Evolutionary conservation across 2,113 vertebrate genomes (phyloP).

Genomic region (Rhinoptilus africanus): DNA sequence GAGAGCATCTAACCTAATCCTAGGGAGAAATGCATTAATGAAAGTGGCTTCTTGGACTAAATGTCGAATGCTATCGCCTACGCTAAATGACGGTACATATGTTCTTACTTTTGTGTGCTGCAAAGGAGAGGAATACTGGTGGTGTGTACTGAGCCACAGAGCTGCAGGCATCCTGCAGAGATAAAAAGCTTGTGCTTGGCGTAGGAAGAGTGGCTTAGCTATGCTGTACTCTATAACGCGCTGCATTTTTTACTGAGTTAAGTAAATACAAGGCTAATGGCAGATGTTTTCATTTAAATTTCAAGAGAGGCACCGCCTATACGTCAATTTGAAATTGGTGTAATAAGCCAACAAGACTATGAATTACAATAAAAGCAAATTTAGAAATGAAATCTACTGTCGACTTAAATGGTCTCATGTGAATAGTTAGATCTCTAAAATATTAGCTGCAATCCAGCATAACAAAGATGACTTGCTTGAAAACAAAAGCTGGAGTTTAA

Average conservation of each 20-base stretch:
- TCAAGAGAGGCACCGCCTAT: conserved; percentile 30
- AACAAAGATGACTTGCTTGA: conserved; percentile 56
- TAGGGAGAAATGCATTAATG: background rate
- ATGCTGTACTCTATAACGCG: background rate
- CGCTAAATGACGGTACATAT: background rate
- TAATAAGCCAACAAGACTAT: conserved; percentile 37
- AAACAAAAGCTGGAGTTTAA: conserved; percentile 46
- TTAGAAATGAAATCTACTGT: conserved; percentile 40
- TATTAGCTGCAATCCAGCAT: conserved; percentile 49
- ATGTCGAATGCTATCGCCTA: fast-evolving
- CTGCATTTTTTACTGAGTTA: conserved; percentile 38
- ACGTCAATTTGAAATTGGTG: background rate
- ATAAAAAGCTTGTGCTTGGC: background rate
- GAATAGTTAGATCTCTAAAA: conserved; percentile 49
- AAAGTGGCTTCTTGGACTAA: background rate
- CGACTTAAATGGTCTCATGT: conserved; percentile 52
- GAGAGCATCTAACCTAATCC: background rate
- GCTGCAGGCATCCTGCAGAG: background rate
- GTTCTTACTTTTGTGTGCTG: background rate
- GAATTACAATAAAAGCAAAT: conserved; percentile 45
- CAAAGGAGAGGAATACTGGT: background rate
- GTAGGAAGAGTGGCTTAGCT: background rate
- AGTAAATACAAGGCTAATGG: conserved; percentile 45
- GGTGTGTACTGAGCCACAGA: background rate
- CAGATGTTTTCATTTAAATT: conserved; percentile 63